Conservation (phyloP, 1,140 invertebrate species). For the Ganaspis sp. region DNA sequence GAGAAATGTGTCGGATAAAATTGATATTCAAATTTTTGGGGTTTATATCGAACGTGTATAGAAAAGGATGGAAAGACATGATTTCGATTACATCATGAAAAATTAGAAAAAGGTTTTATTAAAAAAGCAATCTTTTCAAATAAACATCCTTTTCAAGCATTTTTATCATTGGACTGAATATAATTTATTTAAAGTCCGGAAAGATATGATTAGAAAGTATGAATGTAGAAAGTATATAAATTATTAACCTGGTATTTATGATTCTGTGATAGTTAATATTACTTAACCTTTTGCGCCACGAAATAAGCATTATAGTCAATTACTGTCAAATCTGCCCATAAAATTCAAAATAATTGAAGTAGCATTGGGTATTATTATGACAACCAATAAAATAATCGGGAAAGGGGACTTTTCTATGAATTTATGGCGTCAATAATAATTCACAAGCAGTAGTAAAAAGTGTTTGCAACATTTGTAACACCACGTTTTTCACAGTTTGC, state of each 20-base stretch:
- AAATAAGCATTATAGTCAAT: neutral
- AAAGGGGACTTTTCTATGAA: neutral
- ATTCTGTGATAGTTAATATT: slow-evolving; percentile 7
- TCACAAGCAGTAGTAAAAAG: neutral
- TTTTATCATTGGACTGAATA: slow-evolving; percentile 10
- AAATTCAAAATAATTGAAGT: slow-evolving; percentile 3
- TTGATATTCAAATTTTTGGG: no score
- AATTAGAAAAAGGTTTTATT: neutral
- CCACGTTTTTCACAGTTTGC: neutral
- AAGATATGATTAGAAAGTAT: neutral
- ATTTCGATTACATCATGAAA: no score
- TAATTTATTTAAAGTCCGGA: slow-evolving; percentile 1
- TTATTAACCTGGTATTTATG: slow-evolving; percentile 12
- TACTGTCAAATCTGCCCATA: slow-evolving; percentile 8
- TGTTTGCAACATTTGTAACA: neutral
- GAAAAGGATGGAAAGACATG: no score
- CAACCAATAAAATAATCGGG: neutral
- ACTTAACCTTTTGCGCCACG: slow-evolving; percentile 8
- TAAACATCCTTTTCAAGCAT: neutral
- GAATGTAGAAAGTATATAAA: slow-evolving; percentile 9
- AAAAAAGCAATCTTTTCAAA: neutral
- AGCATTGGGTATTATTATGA: slow-evolving; percentile 10
- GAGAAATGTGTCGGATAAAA: no score
- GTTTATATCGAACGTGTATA: no score
- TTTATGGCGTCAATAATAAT: neutral